phyloP scores from a whole-genome alignment of 2,113 vertebrate species.

The Calidris pygmaea region DNA sequence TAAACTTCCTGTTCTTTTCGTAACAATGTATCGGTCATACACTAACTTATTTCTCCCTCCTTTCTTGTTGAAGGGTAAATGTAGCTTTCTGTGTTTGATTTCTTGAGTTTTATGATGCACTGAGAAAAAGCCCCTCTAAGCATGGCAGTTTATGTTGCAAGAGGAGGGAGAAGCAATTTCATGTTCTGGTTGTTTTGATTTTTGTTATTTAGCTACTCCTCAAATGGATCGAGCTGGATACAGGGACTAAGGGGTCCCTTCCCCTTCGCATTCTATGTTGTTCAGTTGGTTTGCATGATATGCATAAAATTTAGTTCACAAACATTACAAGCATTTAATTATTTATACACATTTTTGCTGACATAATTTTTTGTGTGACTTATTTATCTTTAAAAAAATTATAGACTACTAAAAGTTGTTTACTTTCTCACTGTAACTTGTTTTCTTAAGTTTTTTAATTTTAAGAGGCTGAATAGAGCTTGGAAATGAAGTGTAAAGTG shows the following conservation, averaged over 20 bases:
- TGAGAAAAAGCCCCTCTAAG: background rate
- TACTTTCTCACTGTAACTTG: background rate
- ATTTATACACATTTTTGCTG: background rate
- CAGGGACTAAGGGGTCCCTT: background rate
- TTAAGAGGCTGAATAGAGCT: background rate
- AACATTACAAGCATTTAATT: background rate
- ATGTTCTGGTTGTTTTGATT: background rate
- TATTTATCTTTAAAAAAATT: background rate
- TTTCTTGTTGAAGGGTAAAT: background rate
- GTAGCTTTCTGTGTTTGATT: background rate
- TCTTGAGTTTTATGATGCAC: background rate
- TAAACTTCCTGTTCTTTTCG: background rate
- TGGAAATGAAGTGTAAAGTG: background rate
- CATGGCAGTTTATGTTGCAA: background rate
- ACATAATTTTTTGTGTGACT: background rate
- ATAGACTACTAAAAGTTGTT: background rate
- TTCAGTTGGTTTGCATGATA: background rate
- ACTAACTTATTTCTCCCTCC: background rate
- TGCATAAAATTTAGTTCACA: background rate
- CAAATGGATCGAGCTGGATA: background rate
- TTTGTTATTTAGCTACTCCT: background rate
- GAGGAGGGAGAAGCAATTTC: background rate
- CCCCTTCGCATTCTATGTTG: background rate
- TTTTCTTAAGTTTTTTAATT: background rate
- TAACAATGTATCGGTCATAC: fast-evolving